Base-by-base conservation (phyloP, 2,888 invertebrate genomes). In the Agrilus cyanescens region DNA sequence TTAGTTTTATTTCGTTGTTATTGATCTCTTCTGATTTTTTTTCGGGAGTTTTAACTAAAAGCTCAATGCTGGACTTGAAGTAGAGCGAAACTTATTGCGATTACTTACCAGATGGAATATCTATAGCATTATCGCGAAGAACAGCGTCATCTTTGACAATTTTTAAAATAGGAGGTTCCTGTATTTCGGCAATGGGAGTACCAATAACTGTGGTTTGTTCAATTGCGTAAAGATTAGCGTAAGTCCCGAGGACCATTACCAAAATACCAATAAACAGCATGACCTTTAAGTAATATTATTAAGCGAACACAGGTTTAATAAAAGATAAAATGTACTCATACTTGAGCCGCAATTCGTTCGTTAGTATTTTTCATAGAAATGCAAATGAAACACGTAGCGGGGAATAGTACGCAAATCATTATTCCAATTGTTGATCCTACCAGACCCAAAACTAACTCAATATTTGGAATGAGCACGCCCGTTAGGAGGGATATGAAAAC, bases 361-460 rank as follows among this genome's bases (percentile, higher is more conserved):
- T 83, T 87, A 0, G 88, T 86, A 50, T 85, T 78, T 63, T 88
- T 90, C 36, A 80, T 80, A 8, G 86, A 85, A 46, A 93, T 78
- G 48, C 82, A 78, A 29, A 93, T 77, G 63, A 91, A 95, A 60
- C 91, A 87, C 1, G 87, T 76, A 0, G 94, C 86, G 0, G 97
- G 97, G 58, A 95, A 86, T 58, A 96, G 82, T 30, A 94, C 79
- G 57, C 95, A 95, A 51, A 97, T 84, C 51, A 90, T 76, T 12
- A 91, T 85, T 0, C 97, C 97, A 53, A 95, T 91, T 0, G 96
- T 95, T 2, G 96, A 90, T 1, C 97, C 97, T 31, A 93, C 83
- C 30, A 97, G 69, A 0, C 95, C 95, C 45, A 98, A 75, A 41
- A 97, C 89, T 55, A 96, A 76, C 70, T 97, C 91, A 45, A 91